Conservation (phyloP, 1,140 invertebrate genomes). For the Mizuhopecten yessoensis region DNA sequence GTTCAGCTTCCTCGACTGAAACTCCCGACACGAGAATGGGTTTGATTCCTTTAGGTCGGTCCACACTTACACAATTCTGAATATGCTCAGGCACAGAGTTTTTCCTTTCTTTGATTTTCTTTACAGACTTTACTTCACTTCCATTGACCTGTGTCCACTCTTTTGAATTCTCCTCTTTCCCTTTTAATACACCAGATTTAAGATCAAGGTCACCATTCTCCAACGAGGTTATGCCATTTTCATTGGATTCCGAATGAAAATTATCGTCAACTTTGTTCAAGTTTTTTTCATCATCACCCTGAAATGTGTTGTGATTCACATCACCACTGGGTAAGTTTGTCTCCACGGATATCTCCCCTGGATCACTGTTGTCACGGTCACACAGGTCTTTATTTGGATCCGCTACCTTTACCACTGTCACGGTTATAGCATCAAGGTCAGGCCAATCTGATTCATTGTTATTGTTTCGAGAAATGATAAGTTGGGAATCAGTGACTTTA, state of each 20-base stretch:
- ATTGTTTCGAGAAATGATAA: background rate
- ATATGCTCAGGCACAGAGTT: slow-evolving; percentile 61
- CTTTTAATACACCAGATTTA: background rate
- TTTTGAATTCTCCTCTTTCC: background rate
- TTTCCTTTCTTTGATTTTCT: slow-evolving; percentile 59
- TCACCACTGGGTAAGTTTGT: background rate
- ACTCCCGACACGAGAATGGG: slow-evolving; percentile 55
- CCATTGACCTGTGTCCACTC: background rate
- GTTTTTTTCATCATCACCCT: background rate
- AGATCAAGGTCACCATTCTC: background rate
- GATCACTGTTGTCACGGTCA: background rate
- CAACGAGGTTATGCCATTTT: background rate
- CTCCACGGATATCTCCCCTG: background rate
- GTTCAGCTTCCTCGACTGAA: slow-evolving; percentile 41
- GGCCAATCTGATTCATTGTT: slow-evolving; percentile 10
- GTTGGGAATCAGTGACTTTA: background rate
- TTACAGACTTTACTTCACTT: background rate
- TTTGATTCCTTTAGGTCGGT: slow-evolving; percentile 47
- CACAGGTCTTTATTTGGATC: background rate
- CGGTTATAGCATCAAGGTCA: background rate
- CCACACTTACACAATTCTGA: slow-evolving; percentile 51
- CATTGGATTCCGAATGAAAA: background rate
- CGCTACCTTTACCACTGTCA: background rate
- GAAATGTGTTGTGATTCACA: background rate
- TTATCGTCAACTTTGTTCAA: background rate